phyloP scores from a whole-genome alignment of 2,113 vertebrate species.

The Etheostoma spectabile region DNA sequence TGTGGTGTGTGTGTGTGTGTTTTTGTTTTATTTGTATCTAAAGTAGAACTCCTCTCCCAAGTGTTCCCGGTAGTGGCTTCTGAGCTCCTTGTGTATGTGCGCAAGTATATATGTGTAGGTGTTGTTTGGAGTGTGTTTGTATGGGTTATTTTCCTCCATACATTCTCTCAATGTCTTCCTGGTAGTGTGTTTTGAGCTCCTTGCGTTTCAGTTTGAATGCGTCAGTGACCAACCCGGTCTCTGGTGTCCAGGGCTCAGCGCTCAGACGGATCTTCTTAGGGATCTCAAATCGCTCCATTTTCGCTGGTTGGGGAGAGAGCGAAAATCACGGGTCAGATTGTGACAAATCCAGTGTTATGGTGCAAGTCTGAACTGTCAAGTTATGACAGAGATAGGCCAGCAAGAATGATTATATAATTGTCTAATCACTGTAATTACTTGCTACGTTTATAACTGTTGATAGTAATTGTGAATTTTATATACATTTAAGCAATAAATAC shows the following conservation, averaged over 20 bases:
- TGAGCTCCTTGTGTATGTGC: slow-evolving; percentile 44
- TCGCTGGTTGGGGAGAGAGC: slow-evolving; percentile 79
- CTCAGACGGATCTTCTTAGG: slow-evolving; percentile 95
- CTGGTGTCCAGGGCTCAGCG: slow-evolving; percentile 95
- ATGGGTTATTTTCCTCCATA: slow-evolving; percentile 88
- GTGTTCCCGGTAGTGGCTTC: slow-evolving; percentile 33
- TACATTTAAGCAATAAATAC: no score
- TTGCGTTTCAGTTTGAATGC: slow-evolving; percentile 98
- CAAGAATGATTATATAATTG: no score
- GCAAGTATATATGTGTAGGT: slow-evolving; percentile 24
- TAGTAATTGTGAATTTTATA: no score
- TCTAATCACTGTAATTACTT: no score
- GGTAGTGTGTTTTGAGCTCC: slow-evolving; percentile 94
- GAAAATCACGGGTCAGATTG: slow-evolving; percentile 20
- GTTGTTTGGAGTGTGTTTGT: slow-evolving; percentile 34
- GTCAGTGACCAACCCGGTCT: slow-evolving; percentile 96
- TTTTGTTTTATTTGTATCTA: slow-evolving; percentile 29
- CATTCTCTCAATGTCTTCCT: slow-evolving; percentile 95
- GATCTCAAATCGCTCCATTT: slow-evolving; percentile 97
- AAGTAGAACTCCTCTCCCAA: slow-evolving; percentile 8
- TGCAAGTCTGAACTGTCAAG: slow-evolving; percentile 12
- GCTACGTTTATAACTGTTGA: no score
- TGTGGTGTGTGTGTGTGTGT: no score
- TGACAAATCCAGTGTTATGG: slow-evolving; percentile 1
- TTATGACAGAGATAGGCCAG: background rate